These are phyloP conservation scores for Melanotaenia boesemani DNA, from an alignment of 2,797 vertebrate genomes.

Conservation along the genomic window DNA sequence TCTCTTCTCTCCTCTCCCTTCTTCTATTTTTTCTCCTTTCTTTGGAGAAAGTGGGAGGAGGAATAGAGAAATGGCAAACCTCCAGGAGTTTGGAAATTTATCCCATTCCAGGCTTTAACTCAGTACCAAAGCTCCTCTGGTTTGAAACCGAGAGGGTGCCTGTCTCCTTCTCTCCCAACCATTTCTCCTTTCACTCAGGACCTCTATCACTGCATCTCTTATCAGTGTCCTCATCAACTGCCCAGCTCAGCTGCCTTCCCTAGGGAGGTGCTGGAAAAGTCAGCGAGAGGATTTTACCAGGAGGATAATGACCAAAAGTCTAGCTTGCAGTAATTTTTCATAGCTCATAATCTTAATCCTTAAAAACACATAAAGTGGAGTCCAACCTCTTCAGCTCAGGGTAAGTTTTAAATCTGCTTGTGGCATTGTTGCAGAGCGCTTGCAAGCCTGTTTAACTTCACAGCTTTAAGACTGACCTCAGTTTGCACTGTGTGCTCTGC, in stretches of 20 bases:
- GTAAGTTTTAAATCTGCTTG: conserved; percentile 65
- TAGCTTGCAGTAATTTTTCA: conserved; percentile 53
- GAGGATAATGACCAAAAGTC: conserved; percentile 80
- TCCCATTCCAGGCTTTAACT: conserved; percentile 74
- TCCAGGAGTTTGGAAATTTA: conserved; percentile 80
- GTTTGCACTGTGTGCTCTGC: conserved; percentile 25
- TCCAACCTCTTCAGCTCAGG: conserved; percentile 73
- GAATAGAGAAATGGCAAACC: conserved; percentile 72
- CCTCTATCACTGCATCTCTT: conserved; percentile 46
- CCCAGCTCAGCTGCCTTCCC: conserved; percentile 54
- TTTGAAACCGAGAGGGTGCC: conserved; percentile 71
- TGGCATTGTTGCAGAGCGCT: conserved; percentile 12
- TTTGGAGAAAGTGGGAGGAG: conserved; percentile 81
- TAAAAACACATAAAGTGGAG: conserved; percentile 66
- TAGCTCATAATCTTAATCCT: conserved; percentile 47
- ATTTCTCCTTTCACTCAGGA: conserved; percentile 51
- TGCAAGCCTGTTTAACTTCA: conserved; percentile 5
- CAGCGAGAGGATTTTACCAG: conserved; percentile 57
- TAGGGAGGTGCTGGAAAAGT: conserved; percentile 64
- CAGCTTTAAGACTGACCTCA: conserved; percentile 19
- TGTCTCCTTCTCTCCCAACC: conserved; percentile 52
- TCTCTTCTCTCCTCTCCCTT: conserved; percentile 34
- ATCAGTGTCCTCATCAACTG: conserved; percentile 42
- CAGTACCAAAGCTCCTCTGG: conserved; percentile 78
- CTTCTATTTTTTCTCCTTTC: conserved; percentile 53